These are phyloP conservation scores for Araneus ventricosus DNA, from an alignment of 1,140 invertebrate genomes.

Conservation along the genomic window DNA sequence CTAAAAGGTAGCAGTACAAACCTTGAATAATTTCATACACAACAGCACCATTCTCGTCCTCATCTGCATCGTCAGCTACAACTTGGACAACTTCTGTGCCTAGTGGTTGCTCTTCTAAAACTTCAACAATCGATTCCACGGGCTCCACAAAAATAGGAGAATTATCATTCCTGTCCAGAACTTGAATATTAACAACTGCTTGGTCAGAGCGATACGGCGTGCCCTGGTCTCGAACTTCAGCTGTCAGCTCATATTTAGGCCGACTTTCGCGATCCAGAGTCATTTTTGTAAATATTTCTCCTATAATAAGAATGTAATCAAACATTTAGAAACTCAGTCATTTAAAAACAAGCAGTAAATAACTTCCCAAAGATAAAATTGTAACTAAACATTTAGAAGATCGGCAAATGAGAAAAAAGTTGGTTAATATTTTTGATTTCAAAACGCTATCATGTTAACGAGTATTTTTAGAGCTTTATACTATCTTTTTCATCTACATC, in stretches of 20 bases:
- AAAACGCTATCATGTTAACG: too few relatives aligned
- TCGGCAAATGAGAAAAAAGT: background rate
- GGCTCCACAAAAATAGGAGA: constrained; percentile 92
- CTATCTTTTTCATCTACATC: too few relatives aligned
- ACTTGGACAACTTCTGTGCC: constrained; percentile 87
- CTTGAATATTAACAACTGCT: constrained; percentile 87
- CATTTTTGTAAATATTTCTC: constrained; percentile 90
- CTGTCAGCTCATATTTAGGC: constrained; percentile 88
- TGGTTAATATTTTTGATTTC: too few relatives aligned
- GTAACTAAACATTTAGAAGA: too few relatives aligned
- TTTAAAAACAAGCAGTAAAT: background rate
- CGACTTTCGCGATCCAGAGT: constrained; percentile 91
- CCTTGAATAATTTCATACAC: constrained; percentile 85
- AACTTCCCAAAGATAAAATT: background rate
- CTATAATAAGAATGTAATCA: constrained; percentile 80
- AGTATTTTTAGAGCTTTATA: too few relatives aligned
- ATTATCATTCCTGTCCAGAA: constrained; percentile 94
- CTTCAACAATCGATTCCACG: constrained; percentile 91
- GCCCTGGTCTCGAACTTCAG: constrained; percentile 92
- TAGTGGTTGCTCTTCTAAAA: constrained; percentile 92
- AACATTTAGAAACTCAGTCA: background rate
- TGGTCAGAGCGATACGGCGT: constrained; percentile 84
- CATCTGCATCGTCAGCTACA: constrained; percentile 88
- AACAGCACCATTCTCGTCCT: constrained; percentile 89
- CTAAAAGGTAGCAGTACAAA: background rate